Percentiles rank a stretch among this genome's conserved stretches.
Evolutionary conservation across 2,797 vertebrate genomes (phyloP).

Genomic region (Cottoperca gobio): DNA sequence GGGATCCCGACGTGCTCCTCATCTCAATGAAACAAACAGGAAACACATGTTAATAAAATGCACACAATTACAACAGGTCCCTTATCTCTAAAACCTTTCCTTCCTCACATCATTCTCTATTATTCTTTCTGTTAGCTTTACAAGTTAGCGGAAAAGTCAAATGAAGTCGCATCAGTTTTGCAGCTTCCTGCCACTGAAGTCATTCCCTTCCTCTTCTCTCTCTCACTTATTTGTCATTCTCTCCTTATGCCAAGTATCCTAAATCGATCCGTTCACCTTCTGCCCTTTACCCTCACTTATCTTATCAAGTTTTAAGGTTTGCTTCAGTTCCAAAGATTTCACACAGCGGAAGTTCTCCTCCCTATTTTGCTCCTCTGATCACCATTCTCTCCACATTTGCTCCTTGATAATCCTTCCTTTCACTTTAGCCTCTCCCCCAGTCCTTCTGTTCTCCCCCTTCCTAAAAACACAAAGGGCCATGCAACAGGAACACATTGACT

Average conservation of each 20-base stretch:
- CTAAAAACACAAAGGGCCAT: conserved; percentile 43
- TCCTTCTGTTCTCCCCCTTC: conserved; percentile 42
- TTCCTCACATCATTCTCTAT: conserved; percentile 19
- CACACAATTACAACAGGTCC: conserved; percentile 12
- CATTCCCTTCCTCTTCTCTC: conserved; percentile 50
- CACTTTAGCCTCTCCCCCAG: conserved; percentile 29
- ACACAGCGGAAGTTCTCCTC: conserved; percentile 25
- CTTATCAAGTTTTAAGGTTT: conserved; percentile 40
- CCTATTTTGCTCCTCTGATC: conserved; percentile 60
- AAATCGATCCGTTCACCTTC: conserved; percentile 41
- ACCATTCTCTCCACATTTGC: conserved; percentile 25
- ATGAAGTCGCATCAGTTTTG: conserved; percentile 17
- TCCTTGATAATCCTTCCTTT: conserved; percentile 38
- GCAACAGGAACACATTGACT: conserved; percentile 49
- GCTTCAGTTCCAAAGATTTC: conserved; percentile 46
- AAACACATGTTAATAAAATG: conserved; percentile 34
- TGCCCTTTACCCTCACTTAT: conserved; percentile 49
- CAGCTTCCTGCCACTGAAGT: conserved; percentile 51
- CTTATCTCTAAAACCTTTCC: neutral
- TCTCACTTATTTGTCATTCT: conserved; percentile 59
- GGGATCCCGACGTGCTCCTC: conserved; percentile 68
- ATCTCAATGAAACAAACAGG: conserved; percentile 72
- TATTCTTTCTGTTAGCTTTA: conserved; percentile 38
- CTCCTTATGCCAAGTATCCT: conserved; percentile 11
- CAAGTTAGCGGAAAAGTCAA: conserved; percentile 14